Percentiles rank a stretch among this genome's conserved stretches.
phyloP scores from a whole-genome alignment of 1,140 invertebrate species.

The Drosophila mojavensis region DNA sequence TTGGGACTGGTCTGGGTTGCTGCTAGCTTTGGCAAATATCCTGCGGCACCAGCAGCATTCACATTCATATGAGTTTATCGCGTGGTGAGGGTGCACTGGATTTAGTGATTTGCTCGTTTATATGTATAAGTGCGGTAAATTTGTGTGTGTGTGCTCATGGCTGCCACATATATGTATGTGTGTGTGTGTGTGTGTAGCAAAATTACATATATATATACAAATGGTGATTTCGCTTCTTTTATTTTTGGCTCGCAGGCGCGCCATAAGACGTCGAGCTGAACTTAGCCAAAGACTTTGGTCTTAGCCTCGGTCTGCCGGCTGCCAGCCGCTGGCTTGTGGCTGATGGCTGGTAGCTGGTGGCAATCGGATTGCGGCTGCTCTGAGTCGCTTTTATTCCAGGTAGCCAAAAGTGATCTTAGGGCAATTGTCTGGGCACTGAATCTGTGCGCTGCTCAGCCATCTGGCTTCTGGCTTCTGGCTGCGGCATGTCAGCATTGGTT shows the following conservation, averaged over 20 bases:
- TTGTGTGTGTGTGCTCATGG: not conserved
- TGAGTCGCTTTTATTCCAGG: constrained; percentile 31
- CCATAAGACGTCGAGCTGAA: constrained; percentile 52
- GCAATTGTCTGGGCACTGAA: constrained; percentile 25
- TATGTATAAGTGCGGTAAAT: constrained; percentile 33
- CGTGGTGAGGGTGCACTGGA: constrained; percentile 54
- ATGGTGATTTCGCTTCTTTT: not conserved
- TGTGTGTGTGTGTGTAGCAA: constrained; percentile 12
- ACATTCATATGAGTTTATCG: constrained; percentile 75
- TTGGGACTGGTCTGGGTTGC: constrained; percentile 35
- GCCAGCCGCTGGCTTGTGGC: constrained; percentile 12
- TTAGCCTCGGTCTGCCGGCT: not conserved
- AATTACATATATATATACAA: constrained; percentile 7
- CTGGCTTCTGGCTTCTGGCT: constrained; percentile 7
- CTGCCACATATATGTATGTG: not conserved
- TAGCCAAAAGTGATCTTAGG: constrained; percentile 27
- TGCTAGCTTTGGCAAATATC: constrained; percentile 73
- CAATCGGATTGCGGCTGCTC: constrained; percentile 19
- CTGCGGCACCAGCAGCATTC: constrained; percentile 51
- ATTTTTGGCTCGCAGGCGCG: not conserved
- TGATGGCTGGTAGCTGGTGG: constrained; percentile 29
- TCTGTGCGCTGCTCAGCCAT: not conserved
- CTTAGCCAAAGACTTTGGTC: constrained; percentile 59
- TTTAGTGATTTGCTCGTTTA: constrained; percentile 78
- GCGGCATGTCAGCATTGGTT: constrained; percentile 36